Base-by-base conservation (phyloP, 2,888 invertebrate genomes). In the Andrena haemorrhoa region DNA sequence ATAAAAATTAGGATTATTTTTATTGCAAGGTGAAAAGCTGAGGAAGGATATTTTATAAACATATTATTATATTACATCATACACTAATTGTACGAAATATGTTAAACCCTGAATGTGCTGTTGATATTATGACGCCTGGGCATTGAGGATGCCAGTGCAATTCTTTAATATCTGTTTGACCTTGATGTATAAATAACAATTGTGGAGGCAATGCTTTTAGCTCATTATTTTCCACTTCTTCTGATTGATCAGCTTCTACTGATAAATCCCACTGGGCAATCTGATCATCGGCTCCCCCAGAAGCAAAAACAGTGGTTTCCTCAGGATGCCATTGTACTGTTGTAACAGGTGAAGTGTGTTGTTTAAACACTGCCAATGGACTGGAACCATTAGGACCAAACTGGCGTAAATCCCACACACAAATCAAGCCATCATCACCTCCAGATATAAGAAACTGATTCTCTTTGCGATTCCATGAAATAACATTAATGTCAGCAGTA, bases 111-210 rank as follows among this genome's bases (percentile, higher is more conserved):
- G 97, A 97, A 88, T 97, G 96, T 12, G 99, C 98, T 35, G 99
- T 99, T 80, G 98, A 98, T 64, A 99, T 95, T 68, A 99, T 95
- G 1, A 98, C 96, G 10, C 99, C 99, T 0, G 99, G 97, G 84
- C 99, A 95, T 95, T 99, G 99, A 33, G 97, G 96, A 94, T 99
- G 99, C 99, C 99, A 99, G 93, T 99, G 99, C 41, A 99, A 94
- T 95, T 99, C 99, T 94, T 99, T 99, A 75, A 99, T 97, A 93
- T 99, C 99, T 77, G 96, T 97, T 94, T 99, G 99, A 58, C 99
- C 99, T 95, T 99, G 98, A 93, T 99, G 99, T 87, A 99, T 98
- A 94, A 99, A 99, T 83, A 99, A 94, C 65, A 99, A 94, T 94
- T 99, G 99, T 0, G 99, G 98, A 33, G 99, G 99, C 71, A 99